These are phyloP conservation scores for Endotricha flammealis DNA, from an alignment of 2,888 invertebrate genomes.

Conservation along the genomic window DNA sequence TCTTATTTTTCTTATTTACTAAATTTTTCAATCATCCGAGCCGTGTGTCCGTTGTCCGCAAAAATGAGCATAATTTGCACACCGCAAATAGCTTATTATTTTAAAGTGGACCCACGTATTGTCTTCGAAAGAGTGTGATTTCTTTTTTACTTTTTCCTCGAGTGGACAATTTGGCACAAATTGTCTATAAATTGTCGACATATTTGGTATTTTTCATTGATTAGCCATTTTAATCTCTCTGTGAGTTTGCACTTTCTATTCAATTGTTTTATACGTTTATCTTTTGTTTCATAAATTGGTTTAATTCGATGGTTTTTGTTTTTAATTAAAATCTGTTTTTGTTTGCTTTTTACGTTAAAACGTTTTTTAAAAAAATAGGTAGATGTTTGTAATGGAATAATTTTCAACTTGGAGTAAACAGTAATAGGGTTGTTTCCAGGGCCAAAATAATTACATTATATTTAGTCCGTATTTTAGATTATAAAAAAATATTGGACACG, in stretches of 20 bases:
- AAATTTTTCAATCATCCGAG: constrained; percentile 7
- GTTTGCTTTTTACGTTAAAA: no score
- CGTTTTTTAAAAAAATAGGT: no score
- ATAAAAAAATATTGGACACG: no score
- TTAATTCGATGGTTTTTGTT: no score
- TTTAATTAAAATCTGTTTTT: no score
- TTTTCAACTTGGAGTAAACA: no score
- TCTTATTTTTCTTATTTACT: constrained; percentile 1
- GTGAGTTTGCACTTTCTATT: constrained; percentile 26
- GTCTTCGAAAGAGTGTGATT: constrained; percentile 9
- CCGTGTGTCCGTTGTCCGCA: constrained; percentile 29
- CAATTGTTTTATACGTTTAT: no score
- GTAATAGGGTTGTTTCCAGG: no score
- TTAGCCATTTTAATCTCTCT: constrained; percentile 27
- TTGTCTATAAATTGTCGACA: constrained; percentile 27
- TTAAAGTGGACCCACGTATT: constrained; percentile 34
- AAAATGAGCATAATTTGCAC: constrained; percentile 50
- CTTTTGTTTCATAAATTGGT: no score
- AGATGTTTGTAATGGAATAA: no score
- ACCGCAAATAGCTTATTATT: constrained; percentile 45
- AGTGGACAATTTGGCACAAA: constrained; percentile 24
- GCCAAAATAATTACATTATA: no score
- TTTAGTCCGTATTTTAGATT: no score
- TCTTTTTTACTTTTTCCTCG: constrained; percentile 27
- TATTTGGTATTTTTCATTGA: constrained; percentile 29